Evolutionary conservation across 1,140 invertebrate genomes (phyloP).

Genomic region (Hycleus cichorii): DNA sequence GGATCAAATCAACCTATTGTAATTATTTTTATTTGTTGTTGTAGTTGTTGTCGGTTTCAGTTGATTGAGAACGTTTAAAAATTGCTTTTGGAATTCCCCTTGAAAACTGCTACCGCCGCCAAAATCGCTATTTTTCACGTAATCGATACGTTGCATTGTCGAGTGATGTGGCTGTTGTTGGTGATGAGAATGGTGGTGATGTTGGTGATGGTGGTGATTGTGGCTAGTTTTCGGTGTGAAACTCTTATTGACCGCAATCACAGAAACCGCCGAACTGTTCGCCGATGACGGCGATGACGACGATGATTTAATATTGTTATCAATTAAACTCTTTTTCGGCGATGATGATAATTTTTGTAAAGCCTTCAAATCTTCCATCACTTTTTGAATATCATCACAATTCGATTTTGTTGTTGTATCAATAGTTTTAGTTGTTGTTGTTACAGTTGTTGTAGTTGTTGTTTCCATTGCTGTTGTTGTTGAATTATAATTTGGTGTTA

Average conservation of each 20-base stretch:
- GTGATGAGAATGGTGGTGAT: not conserved
- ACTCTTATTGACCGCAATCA: constrained; percentile 38
- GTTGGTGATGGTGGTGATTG: not conserved
- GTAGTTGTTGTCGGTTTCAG: constrained; percentile 16
- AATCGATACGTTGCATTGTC: constrained; percentile 11
- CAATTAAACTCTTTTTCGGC: constrained; percentile 16
- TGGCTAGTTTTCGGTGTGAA: constrained; percentile 24
- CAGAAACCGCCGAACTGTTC: constrained; percentile 33
- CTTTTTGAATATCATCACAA: constrained; percentile 35
- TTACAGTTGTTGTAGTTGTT: not conserved
- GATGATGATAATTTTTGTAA: constrained; percentile 35
- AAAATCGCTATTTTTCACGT: constrained; percentile 6
- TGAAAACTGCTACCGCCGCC: constrained; percentile 26
- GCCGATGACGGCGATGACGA: constrained; percentile 1
- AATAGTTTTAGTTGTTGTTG: not conserved
- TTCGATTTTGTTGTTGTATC: constrained; percentile 3
- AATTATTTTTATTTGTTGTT: constrained; percentile 5
- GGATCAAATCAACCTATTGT: constrained; percentile 32
- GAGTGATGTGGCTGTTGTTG: constrained; percentile 9
- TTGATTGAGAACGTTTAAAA: constrained; percentile 29
- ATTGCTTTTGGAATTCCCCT: constrained; percentile 39
- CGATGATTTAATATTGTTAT: no score
- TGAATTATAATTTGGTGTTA: constrained; percentile 5
- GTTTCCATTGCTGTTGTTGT: not conserved
- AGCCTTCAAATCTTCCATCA: constrained; percentile 37